A percentile compares a stretch with the other conserved stretches of the same genome.
Conservation (phyloP, 2,797 vertebrate species). For the Lepidocolaptes lacrymiger region DNA sequence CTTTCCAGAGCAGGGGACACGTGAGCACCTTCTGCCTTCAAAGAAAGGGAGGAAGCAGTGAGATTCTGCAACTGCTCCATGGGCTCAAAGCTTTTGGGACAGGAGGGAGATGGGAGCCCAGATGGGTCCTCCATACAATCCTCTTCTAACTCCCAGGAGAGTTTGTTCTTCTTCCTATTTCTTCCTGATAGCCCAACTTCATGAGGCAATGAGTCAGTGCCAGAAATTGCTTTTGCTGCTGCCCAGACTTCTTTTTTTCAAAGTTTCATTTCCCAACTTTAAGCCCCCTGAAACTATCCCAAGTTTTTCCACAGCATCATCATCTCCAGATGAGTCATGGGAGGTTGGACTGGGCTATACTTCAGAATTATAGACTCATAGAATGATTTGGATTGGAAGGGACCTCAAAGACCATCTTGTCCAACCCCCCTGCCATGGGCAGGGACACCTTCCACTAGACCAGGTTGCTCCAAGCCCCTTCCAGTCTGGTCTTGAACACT, state of each 20-base stretch:
- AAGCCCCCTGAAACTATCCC: background rate
- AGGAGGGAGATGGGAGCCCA: background rate
- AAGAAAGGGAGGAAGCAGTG: background rate
- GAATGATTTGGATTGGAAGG: background rate
- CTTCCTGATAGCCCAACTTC: background rate
- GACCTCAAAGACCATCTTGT: no score
- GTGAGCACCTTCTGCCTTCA: accelerated
- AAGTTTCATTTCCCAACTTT: background rate
- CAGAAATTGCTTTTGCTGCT: background rate
- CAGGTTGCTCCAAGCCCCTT: accelerated
- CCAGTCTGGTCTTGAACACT: background rate
- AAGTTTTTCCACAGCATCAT: background rate
- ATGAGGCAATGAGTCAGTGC: background rate
- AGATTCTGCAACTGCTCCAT: accelerated
- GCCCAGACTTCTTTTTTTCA: background rate
- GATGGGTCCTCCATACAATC: background rate
- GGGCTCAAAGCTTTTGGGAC: background rate
- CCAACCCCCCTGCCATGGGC: background rate
- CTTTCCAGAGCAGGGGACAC: background rate
- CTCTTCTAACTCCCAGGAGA: background rate
- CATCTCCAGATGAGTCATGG: accelerated
- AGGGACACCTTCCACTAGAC: background rate
- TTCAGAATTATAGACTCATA: background rate
- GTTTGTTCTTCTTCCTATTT: background rate
- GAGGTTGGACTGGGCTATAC: background rate